These are phyloP conservation scores for Solenopsis fugax DNA, from an alignment of 1,140 invertebrate genomes.

Conservation along the genomic window DNA sequence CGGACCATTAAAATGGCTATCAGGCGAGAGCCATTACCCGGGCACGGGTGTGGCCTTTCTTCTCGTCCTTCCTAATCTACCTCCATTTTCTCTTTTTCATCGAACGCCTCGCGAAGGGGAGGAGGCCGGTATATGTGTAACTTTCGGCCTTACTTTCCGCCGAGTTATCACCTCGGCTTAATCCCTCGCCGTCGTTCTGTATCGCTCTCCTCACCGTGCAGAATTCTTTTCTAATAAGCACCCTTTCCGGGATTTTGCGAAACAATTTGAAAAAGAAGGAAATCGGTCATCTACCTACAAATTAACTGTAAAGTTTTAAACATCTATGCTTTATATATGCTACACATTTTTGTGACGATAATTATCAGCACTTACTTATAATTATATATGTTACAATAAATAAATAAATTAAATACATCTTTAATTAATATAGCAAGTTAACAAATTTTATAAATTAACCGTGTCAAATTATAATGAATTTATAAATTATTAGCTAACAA, in stretches of 20 bases:
- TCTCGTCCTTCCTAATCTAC: slow-evolving; percentile 19
- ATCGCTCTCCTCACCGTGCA: background rate
- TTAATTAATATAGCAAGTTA: background rate
- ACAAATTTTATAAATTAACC: background rate
- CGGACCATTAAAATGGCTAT: slow-evolving; percentile 75
- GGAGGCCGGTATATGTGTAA: slow-evolving; percentile 1
- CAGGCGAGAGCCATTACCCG: slow-evolving; percentile 69
- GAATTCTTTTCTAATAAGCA: background rate
- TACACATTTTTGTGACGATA: background rate
- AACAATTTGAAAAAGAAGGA: background rate
- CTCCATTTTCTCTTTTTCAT: slow-evolving; percentile 36
- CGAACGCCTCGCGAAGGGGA: background rate
- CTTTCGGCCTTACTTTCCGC: slow-evolving; percentile 27
- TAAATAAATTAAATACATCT: background rate
- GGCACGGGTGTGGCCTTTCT: slow-evolving; percentile 64
- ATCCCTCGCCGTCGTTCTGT: slow-evolving; percentile 17
- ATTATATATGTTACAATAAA: background rate
- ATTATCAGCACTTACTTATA: background rate
- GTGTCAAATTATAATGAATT: background rate
- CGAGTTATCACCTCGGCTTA: background rate
- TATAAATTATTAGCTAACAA: background rate
- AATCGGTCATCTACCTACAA: background rate
- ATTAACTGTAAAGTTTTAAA: background rate
- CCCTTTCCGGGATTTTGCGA: background rate
- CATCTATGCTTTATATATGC: background rate